phyloP scores from a whole-genome alignment of 35 echinoderm and acorn worm genomes.

The Patiria miniata region DNA sequence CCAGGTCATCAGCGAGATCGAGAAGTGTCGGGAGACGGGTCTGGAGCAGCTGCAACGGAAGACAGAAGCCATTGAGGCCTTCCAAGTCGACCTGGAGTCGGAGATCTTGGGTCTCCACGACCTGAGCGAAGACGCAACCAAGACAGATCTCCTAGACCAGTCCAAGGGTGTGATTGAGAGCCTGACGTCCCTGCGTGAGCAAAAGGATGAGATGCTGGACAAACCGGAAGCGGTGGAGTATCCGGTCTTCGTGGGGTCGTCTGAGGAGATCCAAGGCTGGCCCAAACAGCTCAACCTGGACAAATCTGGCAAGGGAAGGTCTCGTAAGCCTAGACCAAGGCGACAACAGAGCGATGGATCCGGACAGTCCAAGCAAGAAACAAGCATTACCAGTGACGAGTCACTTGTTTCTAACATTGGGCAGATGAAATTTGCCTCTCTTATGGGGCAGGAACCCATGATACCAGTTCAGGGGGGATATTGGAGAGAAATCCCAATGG shows the following conservation, averaged over 20 bases:
- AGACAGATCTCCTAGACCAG: neutral
- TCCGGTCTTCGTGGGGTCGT: neutral
- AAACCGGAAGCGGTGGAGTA: neutral
- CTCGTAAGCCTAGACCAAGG: too few relatives aligned
- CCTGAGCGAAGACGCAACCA: neutral
- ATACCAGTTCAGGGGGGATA: too few relatives aligned
- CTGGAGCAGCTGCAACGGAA: neutral
- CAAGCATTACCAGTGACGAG: too few relatives aligned
- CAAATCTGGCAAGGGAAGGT: too few relatives aligned
- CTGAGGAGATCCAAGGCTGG: constrained; percentile 7
- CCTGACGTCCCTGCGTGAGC: neutral
- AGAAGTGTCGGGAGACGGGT: neutral
- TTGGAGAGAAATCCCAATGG: too few relatives aligned
- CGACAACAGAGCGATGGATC: too few relatives aligned
- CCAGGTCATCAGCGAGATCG: constrained; percentile 7
- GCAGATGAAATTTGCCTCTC: too few relatives aligned
- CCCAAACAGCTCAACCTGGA: neutral
- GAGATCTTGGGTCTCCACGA: neutral
- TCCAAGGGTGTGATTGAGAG: neutral
- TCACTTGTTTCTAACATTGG: too few relatives aligned
- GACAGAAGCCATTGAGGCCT: neutral
- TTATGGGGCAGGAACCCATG: too few relatives aligned
- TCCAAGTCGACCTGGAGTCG: neutral
- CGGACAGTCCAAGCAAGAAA: too few relatives aligned
- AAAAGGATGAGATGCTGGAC: neutral